phyloP scores from a whole-genome alignment of 1,140 invertebrate genomes.

The Drosophila ohnishii region DNA sequence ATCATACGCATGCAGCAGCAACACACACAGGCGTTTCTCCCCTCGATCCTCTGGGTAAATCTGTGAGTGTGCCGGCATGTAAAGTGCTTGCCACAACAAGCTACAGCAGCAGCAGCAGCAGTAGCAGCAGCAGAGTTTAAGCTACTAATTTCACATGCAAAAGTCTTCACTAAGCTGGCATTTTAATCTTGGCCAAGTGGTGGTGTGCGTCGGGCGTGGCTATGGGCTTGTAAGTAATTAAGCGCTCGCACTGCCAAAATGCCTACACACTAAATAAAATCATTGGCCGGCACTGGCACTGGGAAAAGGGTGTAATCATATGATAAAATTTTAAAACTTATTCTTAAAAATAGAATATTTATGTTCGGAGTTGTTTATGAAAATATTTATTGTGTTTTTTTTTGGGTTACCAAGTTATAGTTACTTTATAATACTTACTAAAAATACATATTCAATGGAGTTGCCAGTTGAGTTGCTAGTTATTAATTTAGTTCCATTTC shows the following conservation, averaged over 20 bases:
- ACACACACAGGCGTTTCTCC: slow-evolving; percentile 19
- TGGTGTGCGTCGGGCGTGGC: slow-evolving; percentile 46
- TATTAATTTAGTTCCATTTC: too few species aligned
- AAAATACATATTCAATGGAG: neutral
- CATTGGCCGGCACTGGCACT: slow-evolving; percentile 15
- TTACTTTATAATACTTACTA: neutral
- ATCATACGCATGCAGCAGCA: slow-evolving; percentile 81
- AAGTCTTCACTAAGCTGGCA: slow-evolving; percentile 78
- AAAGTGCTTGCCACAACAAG: slow-evolving; percentile 73
- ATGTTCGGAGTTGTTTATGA: neutral
- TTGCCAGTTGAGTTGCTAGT: too few species aligned
- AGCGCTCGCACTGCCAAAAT: slow-evolving; percentile 67
- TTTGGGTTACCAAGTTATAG: neutral
- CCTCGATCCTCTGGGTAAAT: slow-evolving; percentile 4
- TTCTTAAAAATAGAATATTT: neutral
- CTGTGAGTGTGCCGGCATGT: slow-evolving; percentile 28
- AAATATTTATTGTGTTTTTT: too few species aligned
- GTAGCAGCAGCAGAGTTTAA: slow-evolving; percentile 57
- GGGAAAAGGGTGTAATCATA: neutral
- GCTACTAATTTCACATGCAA: slow-evolving; percentile 81
- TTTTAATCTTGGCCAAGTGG: slow-evolving; percentile 77
- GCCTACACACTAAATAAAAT: slow-evolving; percentile 77
- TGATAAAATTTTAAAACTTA: too few species aligned
- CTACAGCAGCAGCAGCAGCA: slow-evolving; percentile 22
- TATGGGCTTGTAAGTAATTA: slow-evolving; percentile 72